A percentile compares a stretch with the other conserved stretches of the same genome.
Conservation (phyloP, 2,113 vertebrate genomes). For the Beaufortia kweichowensis region DNA sequence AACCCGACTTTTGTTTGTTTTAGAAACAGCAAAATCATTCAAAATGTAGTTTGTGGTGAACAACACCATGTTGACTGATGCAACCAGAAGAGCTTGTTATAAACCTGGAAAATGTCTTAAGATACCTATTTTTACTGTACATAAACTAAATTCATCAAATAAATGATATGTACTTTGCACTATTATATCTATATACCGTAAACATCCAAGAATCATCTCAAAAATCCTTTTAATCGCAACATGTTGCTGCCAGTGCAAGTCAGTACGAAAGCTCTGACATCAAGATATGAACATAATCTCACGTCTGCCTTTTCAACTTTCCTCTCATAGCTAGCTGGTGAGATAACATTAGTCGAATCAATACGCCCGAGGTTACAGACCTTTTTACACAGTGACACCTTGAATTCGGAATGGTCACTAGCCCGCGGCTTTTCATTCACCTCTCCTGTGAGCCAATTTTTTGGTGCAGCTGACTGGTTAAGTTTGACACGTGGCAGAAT, state of each 20-base stretch:
- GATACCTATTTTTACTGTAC: background rate
- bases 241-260: background rate
- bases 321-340: slow-evolving; percentile 9
- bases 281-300: slow-evolving; percentile 4
- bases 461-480: slow-evolving; percentile 14
- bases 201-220: background rate
- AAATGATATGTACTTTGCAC: background rate
- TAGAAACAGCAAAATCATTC: background rate
- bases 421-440: slow-evolving; percentile 8
- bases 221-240: slow-evolving; percentile 3
- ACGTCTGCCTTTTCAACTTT: slow-evolving; percentile 29
- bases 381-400: slow-evolving; percentile 2
- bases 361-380: slow-evolving; percentile 9
- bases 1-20: background rate
- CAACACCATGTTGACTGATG: background rate
- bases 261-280: background rate
- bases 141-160: background rate
- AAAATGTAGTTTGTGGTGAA: background rate
- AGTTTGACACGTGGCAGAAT: slow-evolving; percentile 27
- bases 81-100: background rate
- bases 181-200: background rate
- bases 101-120: background rate
- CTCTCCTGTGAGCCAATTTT: slow-evolving; percentile 12
- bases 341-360: slow-evolving; percentile 29
- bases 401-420: slow-evolving; percentile 27